Base-by-base conservation (phyloP, 2,888 invertebrate genomes). In the Heliconius aoede region DNA sequence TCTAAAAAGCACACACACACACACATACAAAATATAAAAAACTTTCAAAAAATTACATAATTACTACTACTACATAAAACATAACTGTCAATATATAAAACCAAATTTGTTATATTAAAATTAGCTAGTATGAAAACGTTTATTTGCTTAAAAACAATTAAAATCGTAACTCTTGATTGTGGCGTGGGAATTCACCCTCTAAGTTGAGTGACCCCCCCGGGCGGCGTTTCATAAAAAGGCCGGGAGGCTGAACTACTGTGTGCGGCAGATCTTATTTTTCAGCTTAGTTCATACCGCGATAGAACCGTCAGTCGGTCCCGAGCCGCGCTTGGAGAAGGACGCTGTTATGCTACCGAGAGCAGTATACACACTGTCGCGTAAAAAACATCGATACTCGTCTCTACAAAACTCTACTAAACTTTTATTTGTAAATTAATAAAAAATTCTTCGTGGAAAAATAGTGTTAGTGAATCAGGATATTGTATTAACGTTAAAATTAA, bases 131-230 rank as follows among this genome's bases (percentile, higher is more conserved):
- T 24, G 0, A 28, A 26, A 36, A 24, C 4, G 4, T 24, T 24
- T 32, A 61, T 74, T 9, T 60, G 58, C 62, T 36, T 40, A 55
- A 71, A 71, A 64, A 24, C 36, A 71, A 64, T 58, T 69, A 68
- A 61, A 74, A n/a, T 51, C n/a, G 55, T 60, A 71, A 60, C 40
- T 46, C 26, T 65, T 81, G 81, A 81, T 81, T 78, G 76, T 78
- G 32, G 77, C 78, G 79, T 76, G 78, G 78, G 78, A 79, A 80
- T 78, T 76, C 80, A 79, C 89, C 88, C 88, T 85, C 84, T 81
- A 78, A 87, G 93, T 89, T 92, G 87, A 88, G 82, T 89, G 91
- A 92, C 91, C 92, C 85, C 87, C 81, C 82, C 82, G 7, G 87
- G 87, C 85, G 87, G 87, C 85, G 86, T 88, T 87, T 90, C 87